Conservation (phyloP, 2,888 invertebrate species). For the Perithous albicinctus region DNA sequence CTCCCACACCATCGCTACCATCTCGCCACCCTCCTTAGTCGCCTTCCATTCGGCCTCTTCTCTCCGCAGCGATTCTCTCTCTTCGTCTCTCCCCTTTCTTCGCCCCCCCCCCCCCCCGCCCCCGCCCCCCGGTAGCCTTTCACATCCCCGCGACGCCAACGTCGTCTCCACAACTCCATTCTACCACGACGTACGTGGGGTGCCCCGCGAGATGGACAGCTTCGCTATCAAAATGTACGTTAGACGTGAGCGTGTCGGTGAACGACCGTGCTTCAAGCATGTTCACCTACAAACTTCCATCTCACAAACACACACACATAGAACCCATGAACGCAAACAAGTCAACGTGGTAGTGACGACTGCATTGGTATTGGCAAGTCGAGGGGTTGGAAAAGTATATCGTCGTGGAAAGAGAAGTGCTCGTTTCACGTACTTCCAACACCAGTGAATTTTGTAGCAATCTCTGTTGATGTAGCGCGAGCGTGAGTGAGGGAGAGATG, state of each 20-base stretch:
- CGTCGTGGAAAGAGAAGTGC: conserved; percentile 45
- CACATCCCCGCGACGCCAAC: conserved; percentile 67
- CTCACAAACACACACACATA: neutral
- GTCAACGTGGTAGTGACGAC: neutral
- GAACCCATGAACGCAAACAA: neutral
- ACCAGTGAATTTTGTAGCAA: conserved; percentile 48
- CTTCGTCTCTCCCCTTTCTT: conserved; percentile 70
- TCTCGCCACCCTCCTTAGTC: conserved; percentile 70
- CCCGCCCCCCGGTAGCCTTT: conserved; percentile 54
- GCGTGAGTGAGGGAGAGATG: conserved; percentile 40
- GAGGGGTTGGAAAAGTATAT: conserved; percentile 40
- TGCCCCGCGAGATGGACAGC: conserved; percentile 79
- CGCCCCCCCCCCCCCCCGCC: conserved; percentile 53
- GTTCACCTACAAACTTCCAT: neutral
- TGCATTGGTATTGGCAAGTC: conserved; percentile 26
- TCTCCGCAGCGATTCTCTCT: conserved; percentile 69
- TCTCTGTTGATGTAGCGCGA: conserved; percentile 58
- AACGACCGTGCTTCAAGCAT: conserved; percentile 61
- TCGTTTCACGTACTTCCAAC: conserved; percentile 54
- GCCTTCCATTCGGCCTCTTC: conserved; percentile 69
- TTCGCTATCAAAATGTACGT: conserved; percentile 69
- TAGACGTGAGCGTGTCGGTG: conserved; percentile 60
- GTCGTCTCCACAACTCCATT: conserved; percentile 78
- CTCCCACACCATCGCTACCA: conserved; percentile 70
- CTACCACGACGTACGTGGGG: conserved; percentile 76